phyloP scores from a whole-genome alignment of 1,140 invertebrate species.

The Drosophila azteca region DNA sequence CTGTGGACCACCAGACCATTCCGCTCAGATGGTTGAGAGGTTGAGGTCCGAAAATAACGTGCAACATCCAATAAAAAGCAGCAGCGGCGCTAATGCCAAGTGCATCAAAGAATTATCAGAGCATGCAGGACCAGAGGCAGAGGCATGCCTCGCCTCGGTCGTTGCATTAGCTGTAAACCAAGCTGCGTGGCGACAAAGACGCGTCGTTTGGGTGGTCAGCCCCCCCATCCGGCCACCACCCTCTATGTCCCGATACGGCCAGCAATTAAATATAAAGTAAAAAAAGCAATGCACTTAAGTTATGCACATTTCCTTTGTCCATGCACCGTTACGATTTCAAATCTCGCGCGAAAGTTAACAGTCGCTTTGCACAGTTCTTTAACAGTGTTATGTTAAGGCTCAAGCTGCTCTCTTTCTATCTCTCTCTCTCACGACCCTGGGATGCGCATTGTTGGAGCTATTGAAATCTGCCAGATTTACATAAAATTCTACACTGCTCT shows the following conservation, averaged over 20 bases:
- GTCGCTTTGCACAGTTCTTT: constrained; percentile 15
- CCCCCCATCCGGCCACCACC: neutral
- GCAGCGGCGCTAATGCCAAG: constrained; percentile 38
- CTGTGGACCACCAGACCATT: constrained; percentile 19
- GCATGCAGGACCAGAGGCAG: constrained; percentile 24
- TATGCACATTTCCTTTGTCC: constrained; percentile 79
- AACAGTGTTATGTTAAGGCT: constrained; percentile 11
- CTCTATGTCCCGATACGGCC: constrained; percentile 20
- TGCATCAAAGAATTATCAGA: constrained; percentile 55
- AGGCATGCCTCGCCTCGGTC: constrained; percentile 34
- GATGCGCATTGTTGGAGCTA: neutral
- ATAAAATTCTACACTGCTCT: no score
- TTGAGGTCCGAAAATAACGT: constrained; percentile 69
- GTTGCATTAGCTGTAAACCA: constrained; percentile 57
- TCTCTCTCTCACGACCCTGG: neutral
- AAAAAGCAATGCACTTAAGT: constrained; percentile 68
- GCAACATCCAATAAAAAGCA: constrained; percentile 66
- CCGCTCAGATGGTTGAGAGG: constrained; percentile 6
- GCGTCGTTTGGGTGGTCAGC: constrained; percentile 53
- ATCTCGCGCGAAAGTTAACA: constrained; percentile 66
- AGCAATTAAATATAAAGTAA: constrained; percentile 62
- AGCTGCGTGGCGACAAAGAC: constrained; percentile 63
- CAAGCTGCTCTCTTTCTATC: neutral
- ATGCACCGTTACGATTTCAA: constrained; percentile 73
- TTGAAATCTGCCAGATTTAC: no score